A percentile compares a stretch with the other conserved stretches of the same genome.
Evolutionary conservation across 2,797 vertebrate genomes (phyloP).

Genomic region (Ispidina lecontei): DNA sequence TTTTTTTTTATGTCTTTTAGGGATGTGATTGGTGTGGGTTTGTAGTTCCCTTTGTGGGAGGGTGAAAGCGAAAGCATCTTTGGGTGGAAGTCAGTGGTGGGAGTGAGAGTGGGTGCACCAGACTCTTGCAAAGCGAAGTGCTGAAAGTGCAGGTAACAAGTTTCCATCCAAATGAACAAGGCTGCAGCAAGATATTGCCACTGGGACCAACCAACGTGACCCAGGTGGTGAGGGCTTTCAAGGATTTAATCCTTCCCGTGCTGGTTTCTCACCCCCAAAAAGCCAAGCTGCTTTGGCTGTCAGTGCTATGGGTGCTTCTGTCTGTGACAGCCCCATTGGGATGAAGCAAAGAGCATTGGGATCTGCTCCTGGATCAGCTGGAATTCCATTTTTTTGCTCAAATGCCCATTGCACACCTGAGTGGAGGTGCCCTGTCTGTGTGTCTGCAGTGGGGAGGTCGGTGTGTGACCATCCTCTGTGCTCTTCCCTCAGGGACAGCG

Average conservation of each 20-base stretch:
- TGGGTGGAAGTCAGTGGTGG: not conserved
- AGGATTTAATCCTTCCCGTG: rapidly evolving
- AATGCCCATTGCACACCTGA: rapidly evolving
- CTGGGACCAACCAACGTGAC: rapidly evolving
- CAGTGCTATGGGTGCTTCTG: not conserved
- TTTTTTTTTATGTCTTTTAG: not conserved
- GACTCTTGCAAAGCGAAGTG: not conserved
- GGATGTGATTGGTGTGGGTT: not conserved
- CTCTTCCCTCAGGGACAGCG: slow-evolving; percentile 87
- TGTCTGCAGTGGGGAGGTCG: not conserved
- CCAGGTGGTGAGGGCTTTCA: rapidly evolving
- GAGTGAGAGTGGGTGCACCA: rapidly evolving
- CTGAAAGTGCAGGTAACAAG: not conserved
- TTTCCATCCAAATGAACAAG: not conserved
- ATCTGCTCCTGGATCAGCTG: not conserved
- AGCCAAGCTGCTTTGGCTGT: not conserved
- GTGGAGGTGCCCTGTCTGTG: rapidly evolving
- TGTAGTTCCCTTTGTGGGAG: not conserved
- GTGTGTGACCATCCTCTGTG: not conserved
- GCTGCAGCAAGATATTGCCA: not conserved
- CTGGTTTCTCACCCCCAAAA: not conserved
- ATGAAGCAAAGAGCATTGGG: not conserved
- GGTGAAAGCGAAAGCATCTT: not conserved
- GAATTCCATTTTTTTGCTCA: not conserved
- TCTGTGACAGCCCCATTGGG: rapidly evolving